Base-by-base conservation (phyloP, 2,797 vertebrate species). In the Poecile montanus region DNA sequence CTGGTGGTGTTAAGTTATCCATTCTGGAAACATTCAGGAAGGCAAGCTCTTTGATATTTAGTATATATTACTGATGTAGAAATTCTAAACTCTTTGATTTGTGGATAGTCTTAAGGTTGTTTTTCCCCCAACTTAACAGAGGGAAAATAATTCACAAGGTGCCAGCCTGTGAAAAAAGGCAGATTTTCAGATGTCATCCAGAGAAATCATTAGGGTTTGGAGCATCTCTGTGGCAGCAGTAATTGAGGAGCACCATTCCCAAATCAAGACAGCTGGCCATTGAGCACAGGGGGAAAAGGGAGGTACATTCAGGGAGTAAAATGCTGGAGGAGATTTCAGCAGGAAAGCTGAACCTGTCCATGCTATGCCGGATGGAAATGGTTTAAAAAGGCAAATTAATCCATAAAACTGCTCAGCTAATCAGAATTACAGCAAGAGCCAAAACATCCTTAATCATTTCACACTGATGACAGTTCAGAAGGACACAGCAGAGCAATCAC, bases 81-180 rank as follows among this genome's bases (percentile, higher is more conserved):
- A 77, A 84, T 72, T 34, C 32, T 54, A 53, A 95, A 56, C 14
- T 30, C 30, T 62, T 54, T 0, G 0, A 47, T 68, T 62, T 79
- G n/a, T 42, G 13, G 8, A 42, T 12, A 70, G 16, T 19, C 5
- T 44, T 22, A 75, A 79, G 11, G 8, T 32, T 27, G 16, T 85
- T 22, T 8, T 1, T 2, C 0, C 7, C 3, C 10, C 15, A 26
- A 29, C 6, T 75, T 32, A 79, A 36, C 1, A 68, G 4, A 65
- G 11, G 23, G 45, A 66, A 86, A 75, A 47, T 5, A 80, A 58
- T 29, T 89, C 29, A 40, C 4, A 44, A 50, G n/a, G 38, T 32
- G 40, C 4, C 32, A 82, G 36, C n/a, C 14, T 71, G 8, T 27
- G 13, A 91, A 12, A 34, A 7, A 56, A 34, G 30, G 44, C 6